These are phyloP conservation scores for Machimus rusticus DNA, from an alignment of 2,888 invertebrate genomes.

Conservation along the genomic window DNA sequence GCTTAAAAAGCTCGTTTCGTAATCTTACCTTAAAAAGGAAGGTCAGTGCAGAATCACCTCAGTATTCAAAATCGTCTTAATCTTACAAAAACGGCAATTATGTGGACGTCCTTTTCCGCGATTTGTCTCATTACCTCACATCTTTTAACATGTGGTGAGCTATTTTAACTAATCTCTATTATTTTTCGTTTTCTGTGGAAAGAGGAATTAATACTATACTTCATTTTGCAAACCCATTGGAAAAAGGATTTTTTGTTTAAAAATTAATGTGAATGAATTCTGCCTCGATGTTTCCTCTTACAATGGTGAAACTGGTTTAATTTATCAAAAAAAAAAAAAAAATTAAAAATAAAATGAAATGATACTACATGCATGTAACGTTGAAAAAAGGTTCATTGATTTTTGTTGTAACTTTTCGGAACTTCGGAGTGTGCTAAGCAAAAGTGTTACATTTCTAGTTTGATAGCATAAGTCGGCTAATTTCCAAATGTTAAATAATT, in stretches of 20 bases:
- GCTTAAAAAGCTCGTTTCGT: neutral
- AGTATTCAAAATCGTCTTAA: neutral
- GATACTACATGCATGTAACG: too few relatives aligned
- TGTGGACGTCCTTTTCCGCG: neutral
- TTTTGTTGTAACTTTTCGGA: too few relatives aligned
- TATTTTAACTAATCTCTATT: neutral
- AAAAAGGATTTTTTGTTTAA: neutral
- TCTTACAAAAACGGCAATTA: neutral
- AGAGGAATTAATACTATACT: neutral
- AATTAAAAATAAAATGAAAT: too few relatives aligned
- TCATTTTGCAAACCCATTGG: neutral
- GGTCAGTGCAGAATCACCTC: neutral
- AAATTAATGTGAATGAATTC: neutral
- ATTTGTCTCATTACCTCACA: neutral
- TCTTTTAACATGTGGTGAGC: neutral
- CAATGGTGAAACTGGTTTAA: neutral
- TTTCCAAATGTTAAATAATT: too few relatives aligned
- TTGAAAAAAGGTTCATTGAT: too few relatives aligned
- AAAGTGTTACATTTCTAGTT: too few relatives aligned
- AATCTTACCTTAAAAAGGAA: neutral
- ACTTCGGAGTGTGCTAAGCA: too few relatives aligned
- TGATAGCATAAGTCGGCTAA: too few relatives aligned
- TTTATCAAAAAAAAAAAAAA: too few relatives aligned
- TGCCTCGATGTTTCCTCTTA: neutral
- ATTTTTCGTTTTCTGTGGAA: neutral